Evolutionary conservation across 2,113 vertebrate genomes (phyloP).

Genomic region (Aleadryas rufinucha): DNA sequence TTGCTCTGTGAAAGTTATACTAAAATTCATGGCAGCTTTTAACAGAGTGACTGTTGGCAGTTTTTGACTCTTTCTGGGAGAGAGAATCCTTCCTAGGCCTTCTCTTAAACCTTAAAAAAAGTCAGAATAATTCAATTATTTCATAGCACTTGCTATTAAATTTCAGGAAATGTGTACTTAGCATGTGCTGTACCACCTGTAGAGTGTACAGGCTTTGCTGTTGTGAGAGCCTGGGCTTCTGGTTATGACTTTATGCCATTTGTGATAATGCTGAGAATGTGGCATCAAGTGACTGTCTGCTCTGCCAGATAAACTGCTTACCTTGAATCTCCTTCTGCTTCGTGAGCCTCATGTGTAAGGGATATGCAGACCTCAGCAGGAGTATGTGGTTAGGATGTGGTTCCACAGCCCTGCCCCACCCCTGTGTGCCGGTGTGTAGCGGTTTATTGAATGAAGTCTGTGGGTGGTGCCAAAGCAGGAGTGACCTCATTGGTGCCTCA

Average conservation of each 20-base stretch:
- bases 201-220: background rate
- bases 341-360: background rate
- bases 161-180: background rate
- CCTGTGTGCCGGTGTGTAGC: fast-evolving
- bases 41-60: background rate
- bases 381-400: background rate
- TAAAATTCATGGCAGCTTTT: background rate
- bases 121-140: background rate
- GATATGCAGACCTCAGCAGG: fast-evolving
- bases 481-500: background rate
- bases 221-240: background rate
- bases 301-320: background rate
- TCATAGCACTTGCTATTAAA: background rate
- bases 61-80: background rate
- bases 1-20: background rate
- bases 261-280: background rate
- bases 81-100: background rate
- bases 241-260: background rate
- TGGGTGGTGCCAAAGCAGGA: background rate
- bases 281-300: background rate
- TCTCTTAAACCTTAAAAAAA: background rate
- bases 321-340: background rate
- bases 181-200: background rate
- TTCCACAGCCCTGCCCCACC: background rate
- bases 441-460: background rate